phyloP scores from a whole-genome alignment of 2,888 invertebrate genomes.

The Macaria liturata region DNA sequence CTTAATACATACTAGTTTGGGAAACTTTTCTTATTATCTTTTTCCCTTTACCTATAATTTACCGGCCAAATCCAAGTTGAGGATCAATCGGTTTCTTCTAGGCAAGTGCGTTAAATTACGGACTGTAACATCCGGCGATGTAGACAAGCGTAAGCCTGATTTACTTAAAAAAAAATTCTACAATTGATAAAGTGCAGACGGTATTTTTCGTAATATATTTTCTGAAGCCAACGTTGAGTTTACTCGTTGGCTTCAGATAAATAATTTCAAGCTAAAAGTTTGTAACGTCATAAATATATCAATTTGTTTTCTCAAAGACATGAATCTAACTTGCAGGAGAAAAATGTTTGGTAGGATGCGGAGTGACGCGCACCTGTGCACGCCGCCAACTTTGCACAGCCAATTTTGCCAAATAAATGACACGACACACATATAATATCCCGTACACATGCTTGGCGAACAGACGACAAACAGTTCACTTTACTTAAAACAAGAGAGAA shows the following conservation, averaged over 20 bases:
- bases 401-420: slow-evolving; percentile 38
- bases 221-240: background rate
- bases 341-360: slow-evolving; percentile 66
- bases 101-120: no score
- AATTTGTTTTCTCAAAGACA: slow-evolving; percentile 59
- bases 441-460: no score
- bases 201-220: background rate
- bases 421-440: background rate
- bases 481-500: slow-evolving; percentile 10
- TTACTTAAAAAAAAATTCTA: no score
- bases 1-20: no score
- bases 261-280: slow-evolving; percentile 35
- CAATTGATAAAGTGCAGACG: background rate
- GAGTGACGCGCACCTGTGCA: slow-evolving; percentile 68
- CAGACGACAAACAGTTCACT: slow-evolving; percentile 2
- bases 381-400: slow-evolving; percentile 54
- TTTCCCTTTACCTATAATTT: no score
- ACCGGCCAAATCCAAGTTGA: no score
- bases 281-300: slow-evolving; percentile 56
- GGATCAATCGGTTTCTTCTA: no score
- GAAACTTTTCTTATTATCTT: no score
- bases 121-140: no score
- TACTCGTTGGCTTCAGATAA: slow-evolving; percentile 7
- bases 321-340: slow-evolving; percentile 65
- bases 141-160: no score